Base-by-base conservation (phyloP, 53 echinoderm and acorn worm species). In the Antedon mediterranea region DNA sequence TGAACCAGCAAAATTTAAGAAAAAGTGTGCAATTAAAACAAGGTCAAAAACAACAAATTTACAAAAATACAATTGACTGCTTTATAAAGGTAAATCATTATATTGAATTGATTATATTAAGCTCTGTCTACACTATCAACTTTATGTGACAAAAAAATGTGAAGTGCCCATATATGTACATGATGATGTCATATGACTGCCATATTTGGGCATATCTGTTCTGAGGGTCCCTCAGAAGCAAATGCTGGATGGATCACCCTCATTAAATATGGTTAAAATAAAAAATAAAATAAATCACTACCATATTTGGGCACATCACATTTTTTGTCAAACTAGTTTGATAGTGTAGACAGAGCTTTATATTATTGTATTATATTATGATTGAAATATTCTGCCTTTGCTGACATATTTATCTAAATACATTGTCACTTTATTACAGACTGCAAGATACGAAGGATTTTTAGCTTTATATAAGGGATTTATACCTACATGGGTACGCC, bases 1-100 rank as follows among this genome's bases (percentile, higher is more conserved):
- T 98, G 98, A 98, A 98, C 79, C 98, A 98, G 77, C 82, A 88
- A 75, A 92, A 98, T 74, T 86, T 92, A 20, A 86, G 85, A 72
- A 81, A 81, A 32, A 78, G 84, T 31, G 33, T 92, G 3, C 78
- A 37, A n/a, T 57, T 43, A 32, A 31, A 76, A 43, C 76, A 83
- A 30, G 84, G 78, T 18, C 29, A 77, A 14, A 37, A 73, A 27
- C 89, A 90, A 71, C 86, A 85, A 28, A 85, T 89, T 20, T 98
- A 98, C 82, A 86, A 81, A 44, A 98, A 90, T 79, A 93, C 98
- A 23, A 28, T 93, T 13, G 98, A 98, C 43, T 98, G 98, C 75
- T 78, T 98, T 18, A 57, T 98, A 1, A 98, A 92, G 92, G 98
- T 93, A 74, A 75, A 78, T 4, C 78, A 3, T 26, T 30, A 14